These are phyloP conservation scores for Penaeus indicus DNA, from an alignment of 1,140 invertebrate species.

Conservation along the genomic window DNA sequence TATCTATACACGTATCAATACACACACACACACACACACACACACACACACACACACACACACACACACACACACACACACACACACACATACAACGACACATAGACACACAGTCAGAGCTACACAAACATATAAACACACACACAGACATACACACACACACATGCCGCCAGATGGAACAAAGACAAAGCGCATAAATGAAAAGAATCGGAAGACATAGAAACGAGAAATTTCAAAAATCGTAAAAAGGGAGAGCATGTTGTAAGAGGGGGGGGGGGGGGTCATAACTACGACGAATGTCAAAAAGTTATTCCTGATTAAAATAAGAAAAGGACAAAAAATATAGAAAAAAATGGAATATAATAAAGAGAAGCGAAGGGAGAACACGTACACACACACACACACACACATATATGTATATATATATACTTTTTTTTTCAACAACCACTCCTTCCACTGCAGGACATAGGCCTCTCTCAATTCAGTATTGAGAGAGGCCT, in stretches of 20 bases:
- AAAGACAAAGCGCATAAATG: neutral
- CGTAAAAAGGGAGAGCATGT: too few species aligned
- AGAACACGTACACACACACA: neutral
- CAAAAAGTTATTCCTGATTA: too few species aligned
- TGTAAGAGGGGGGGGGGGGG: too few species aligned
- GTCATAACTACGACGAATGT: too few species aligned
- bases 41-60: too few species aligned
- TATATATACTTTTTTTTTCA: too few species aligned
- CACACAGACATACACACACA: neutral
- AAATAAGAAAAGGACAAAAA: neutral
- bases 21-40: too few species aligned
- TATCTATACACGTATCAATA: too few species aligned
- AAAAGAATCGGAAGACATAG: constrained; percentile 2
- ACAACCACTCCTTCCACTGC: too few species aligned
- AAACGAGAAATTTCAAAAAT: neutral
- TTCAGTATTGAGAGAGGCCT: too few species aligned
- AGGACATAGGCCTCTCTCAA: too few species aligned
- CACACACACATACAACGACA: constrained; percentile 22
- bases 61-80: neutral
- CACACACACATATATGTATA: neutral
- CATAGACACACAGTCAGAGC: constrained; percentile 28
- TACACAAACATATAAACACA: constrained; percentile 9
- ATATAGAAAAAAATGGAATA: too few species aligned
- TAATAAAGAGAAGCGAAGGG: neutral
- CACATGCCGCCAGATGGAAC: neutral